A percentile compares a stretch with the other conserved stretches of the same genome.
Evolutionary conservation across 2,113 vertebrate species (phyloP).

Genomic region (Terrapene triunguis): DNA sequence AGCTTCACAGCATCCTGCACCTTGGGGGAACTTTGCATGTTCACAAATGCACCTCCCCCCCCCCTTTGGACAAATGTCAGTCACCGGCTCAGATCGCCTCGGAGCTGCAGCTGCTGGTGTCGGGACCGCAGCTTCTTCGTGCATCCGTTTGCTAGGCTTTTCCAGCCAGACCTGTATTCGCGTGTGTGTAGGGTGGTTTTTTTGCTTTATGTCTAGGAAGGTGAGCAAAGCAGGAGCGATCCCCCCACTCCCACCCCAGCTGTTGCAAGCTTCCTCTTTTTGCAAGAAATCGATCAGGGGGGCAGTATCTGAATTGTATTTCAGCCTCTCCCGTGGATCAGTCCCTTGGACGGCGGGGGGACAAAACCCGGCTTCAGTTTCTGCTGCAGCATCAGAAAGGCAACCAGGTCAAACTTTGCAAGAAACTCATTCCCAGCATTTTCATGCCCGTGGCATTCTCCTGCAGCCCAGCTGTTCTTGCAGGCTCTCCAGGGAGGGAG

Average conservation of each 20-base stretch:
- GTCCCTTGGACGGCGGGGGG: constrained; percentile 1
- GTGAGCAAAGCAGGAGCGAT: constrained; percentile 21
- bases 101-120: background rate
- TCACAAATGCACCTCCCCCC: background rate
- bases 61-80: background rate
- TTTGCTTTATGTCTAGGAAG: constrained; percentile 7
- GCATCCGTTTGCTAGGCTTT: background rate
- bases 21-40: background rate
- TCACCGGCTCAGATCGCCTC: background rate
- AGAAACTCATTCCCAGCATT: constrained; percentile 55
- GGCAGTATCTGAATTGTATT: background rate
- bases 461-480: constrained; percentile 33
- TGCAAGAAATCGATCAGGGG: background rate
- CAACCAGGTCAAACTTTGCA: constrained; percentile 86
- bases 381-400: constrained; percentile 74
- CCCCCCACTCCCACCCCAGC: constrained; percentile 15
- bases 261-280: constrained; percentile 37
- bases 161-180: background rate
- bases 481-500: background rate
- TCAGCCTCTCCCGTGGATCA: constrained; percentile 46
- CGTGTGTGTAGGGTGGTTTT: background rate
- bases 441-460: constrained; percentile 41
- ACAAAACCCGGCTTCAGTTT: constrained; percentile 24
- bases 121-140: background rate
- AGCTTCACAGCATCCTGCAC: constrained; percentile 17